Conservation (phyloP, 2,113 vertebrate species). For the Psittacula cyanocephala region DNA sequence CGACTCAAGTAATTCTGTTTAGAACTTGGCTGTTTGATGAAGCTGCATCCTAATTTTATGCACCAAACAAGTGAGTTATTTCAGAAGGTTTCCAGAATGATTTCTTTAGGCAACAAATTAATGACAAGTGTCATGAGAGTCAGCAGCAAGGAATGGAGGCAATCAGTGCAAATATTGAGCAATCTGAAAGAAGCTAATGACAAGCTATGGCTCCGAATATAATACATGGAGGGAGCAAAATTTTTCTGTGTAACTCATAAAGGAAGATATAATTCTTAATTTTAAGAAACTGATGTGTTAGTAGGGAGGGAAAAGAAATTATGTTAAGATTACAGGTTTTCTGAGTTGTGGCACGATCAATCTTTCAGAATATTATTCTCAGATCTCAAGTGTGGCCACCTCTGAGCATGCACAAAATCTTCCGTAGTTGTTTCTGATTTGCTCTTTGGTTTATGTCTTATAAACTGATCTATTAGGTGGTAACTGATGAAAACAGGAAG, state of each 20-base stretch:
- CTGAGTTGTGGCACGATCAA: not conserved
- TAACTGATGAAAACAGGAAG: not conserved
- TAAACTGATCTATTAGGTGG: not conserved
- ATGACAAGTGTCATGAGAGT: slow-evolving; percentile 15
- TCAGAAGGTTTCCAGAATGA: slow-evolving; percentile 19
- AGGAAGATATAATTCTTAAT: not conserved
- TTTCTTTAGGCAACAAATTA: slow-evolving; percentile 56
- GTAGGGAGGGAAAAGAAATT: not conserved
- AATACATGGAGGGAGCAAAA: not conserved
- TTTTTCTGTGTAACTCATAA: not conserved
- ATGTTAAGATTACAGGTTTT: not conserved
- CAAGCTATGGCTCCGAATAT: not conserved
- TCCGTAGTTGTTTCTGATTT: not conserved
- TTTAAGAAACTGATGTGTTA: not conserved
- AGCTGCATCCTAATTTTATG: slow-evolving; percentile 35
- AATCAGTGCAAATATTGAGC: not conserved
- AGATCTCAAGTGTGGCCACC: not conserved
- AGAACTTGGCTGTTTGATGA: slow-evolving; percentile 6
- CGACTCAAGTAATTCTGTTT: slow-evolving; percentile 4
- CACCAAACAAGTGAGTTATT: not conserved
- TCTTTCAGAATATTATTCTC: not conserved
- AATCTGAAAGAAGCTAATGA: not conserved
- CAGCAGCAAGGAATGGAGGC: slow-evolving; percentile 1
- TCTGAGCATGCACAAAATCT: not conserved
- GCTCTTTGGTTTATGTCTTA: not conserved